Conservation (phyloP, 23 tunicate species). For the Ciona savignyi region DNA sequence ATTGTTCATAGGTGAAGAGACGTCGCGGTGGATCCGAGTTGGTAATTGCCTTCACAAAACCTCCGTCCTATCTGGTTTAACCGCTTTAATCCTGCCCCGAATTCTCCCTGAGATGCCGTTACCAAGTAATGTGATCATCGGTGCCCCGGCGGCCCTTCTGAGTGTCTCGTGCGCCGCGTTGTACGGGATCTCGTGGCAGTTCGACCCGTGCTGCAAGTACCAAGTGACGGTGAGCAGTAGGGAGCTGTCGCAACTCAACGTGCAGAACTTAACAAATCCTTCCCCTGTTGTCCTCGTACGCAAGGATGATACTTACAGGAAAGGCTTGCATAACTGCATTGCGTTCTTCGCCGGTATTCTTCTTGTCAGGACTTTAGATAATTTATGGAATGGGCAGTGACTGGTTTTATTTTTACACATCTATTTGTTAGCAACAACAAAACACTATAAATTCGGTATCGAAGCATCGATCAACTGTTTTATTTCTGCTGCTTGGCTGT, state of each 20-base stretch:
- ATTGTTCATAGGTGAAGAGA: constrained; percentile 97
- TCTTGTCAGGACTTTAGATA: constrained; percentile 20
- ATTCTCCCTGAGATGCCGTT: constrained; percentile 52
- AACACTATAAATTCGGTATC: neutral
- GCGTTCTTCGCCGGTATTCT: constrained; percentile 40
- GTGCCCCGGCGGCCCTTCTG: constrained; percentile 54
- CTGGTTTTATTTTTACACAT: neutral
- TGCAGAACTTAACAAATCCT: constrained; percentile 80
- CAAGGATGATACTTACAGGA: constrained; percentile 73
- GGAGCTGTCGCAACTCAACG: constrained; percentile 75
- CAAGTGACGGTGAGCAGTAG: constrained; percentile 81
- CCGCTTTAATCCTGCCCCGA: constrained; percentile 57
- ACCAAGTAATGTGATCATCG: constrained; percentile 21
- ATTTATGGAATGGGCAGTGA: constrained; percentile 51
- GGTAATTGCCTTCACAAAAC: constrained; percentile 96
- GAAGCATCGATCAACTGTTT: constrained; percentile 24
- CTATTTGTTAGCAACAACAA: neutral
- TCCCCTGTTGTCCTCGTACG: constrained; percentile 86
- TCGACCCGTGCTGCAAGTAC: constrained; percentile 94
- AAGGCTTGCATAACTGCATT: constrained; percentile 68
- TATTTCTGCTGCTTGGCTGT: constrained; percentile 42
- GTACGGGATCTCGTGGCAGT: constrained; percentile 98
- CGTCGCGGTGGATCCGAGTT: constrained; percentile 86
- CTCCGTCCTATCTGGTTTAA: constrained; percentile 71
- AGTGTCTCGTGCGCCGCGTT: constrained; percentile 76